Evolutionary conservation across 2,113 vertebrate genomes (phyloP), one percentile per base, ranked within the genome.

Genomic region (Sturnira hondurensis): DNA sequence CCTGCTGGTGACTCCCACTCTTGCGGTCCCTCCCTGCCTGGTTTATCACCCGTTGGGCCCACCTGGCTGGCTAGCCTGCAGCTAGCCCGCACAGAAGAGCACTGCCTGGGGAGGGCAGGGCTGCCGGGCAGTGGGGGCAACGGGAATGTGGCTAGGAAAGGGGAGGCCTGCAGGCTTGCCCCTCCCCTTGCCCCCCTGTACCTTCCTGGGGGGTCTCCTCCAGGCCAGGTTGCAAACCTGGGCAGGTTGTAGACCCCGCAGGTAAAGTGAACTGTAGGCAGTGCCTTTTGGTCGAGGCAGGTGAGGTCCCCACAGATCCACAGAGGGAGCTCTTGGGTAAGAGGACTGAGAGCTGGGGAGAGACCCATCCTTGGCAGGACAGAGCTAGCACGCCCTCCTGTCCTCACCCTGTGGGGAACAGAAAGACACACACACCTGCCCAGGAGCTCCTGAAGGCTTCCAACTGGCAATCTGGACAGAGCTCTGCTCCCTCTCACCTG

Each of bases 281-380:
- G 16, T 20, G 22, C 52, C 13, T 24, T 58, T 28, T 16, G 14
- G 16, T 81, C 22, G 5, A 36, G n/a, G 24, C 24, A 8, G 36
- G 36, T 11, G 77, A 54, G 14, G 36, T 28, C 78, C 36, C 54
- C 54, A 31, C 54, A 31, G 78, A 11, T 81, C 36, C 54, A 19
- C 78, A 61, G 36, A 58, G 54, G 78, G 78, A 81, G 36, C 78
- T 31, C 36, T 77, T 77, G 74, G 73, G 74, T 52, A 77, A 77
- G 31, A 77, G 74, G 74, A n/a, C 31, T 6, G 63, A 50, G 74
- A 77, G 74, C 47, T 2, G 0, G 17, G 47, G 45, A 77, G 77
- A 54, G 50, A 3, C 50, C 50, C n/a, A 9, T 45, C 50, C n/a
- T 80, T 36, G 20, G 1, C 20, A 15, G n/a, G n/a, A 38, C 2